Base-by-base conservation (phyloP, 1,140 invertebrate genomes). In the Tetramorium simillimum region DNA sequence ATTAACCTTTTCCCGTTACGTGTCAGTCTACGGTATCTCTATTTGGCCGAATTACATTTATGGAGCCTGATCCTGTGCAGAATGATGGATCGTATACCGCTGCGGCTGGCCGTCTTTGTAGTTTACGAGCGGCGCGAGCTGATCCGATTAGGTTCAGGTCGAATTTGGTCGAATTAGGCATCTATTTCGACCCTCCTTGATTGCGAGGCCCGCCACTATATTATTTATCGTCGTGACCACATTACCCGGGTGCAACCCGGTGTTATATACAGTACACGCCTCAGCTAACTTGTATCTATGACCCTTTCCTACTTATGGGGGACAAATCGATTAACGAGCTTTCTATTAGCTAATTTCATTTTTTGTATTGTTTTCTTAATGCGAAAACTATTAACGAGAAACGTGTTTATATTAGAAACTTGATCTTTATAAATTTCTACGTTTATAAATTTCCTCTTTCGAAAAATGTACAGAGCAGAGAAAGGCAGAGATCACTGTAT, bases 41-140 rank as follows among this genome's bases (percentile, higher is more conserved):
- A 91, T 94, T 94, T 92, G 88, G 90, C 90, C 86, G 88, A 93
- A 93, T 93, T 92, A 92, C 92, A 91, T 93, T 93, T 91, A 92
- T 92, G 89, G 90, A 87, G 84, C 51, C 62, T 18, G 82, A 63
- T 73, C 65, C 72, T 72, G 81, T 78, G 84, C 88, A 90, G 91
- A 91, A 92, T 90, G 89, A 92, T 90, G 89, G 92, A 92, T 92
- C 89, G 82, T 91, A 91, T 86, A 84, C 76, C 85, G 87, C 88
- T 77, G 51, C 78, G 75, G 28, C 87, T 67, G 72, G 86, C 69
- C 78, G 82, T 91, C 85, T 90, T 91, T 92, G 86, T 92, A 88
- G 91, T 93, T 94, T 93, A 93, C 89, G 93, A 93, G 93, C 90
- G 88, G 62, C 89, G 70, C 86, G 90, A 91, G 90, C 86, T 67